Base-by-base conservation (phyloP, 1,140 invertebrate genomes). In the Cyclargus thomasi region DNA sequence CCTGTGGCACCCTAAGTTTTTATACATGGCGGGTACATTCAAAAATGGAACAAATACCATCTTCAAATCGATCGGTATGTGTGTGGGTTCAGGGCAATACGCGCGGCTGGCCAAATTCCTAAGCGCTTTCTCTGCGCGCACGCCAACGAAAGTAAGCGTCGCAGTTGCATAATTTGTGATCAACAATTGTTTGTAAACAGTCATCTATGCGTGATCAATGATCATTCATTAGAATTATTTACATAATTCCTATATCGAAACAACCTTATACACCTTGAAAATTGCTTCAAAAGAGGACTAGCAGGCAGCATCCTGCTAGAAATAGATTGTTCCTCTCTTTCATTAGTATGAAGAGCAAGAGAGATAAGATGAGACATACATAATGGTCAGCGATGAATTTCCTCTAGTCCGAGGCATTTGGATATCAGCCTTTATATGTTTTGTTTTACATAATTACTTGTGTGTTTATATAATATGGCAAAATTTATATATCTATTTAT, bases 141-240 rank as follows among this genome's bases (percentile, higher is more conserved):
- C 68, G 77, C 69, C 83, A 87, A 84, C 79, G 86, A 87, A 88
- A 86, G 86, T 87, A 85, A 88, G 78, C 78, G 81, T 80, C 86
- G 86, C 81, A 80, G 70, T 90, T 90, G 86, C 87, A 88, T 90
- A 90, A 90, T 81, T 76, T 79, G 78, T 83, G 79, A 80, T 83
- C 81, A 77, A 69, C 81, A 75, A 82, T 85, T 90, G 87, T 90
- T 88, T 90, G 87, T 88, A 90, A 90, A 90, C 87, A 90, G 74
- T 74, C 72, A 77, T 77, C 77, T 76, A 76, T 79, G 81, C 82
- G 78, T 85, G 79, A 81, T 75, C 21, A 17, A 18, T 47, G 2
- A 47, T 47, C 39, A 16, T 16, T 14, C 39, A 47, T 47, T 47
- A 47, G 39, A 11, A 14, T 14, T 47, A 47, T 47, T 47, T 47